These are phyloP conservation scores for Lepilemur septentrionalis DNA, from an alignment of 2,797 vertebrate genomes.

Conservation along the genomic window DNA sequence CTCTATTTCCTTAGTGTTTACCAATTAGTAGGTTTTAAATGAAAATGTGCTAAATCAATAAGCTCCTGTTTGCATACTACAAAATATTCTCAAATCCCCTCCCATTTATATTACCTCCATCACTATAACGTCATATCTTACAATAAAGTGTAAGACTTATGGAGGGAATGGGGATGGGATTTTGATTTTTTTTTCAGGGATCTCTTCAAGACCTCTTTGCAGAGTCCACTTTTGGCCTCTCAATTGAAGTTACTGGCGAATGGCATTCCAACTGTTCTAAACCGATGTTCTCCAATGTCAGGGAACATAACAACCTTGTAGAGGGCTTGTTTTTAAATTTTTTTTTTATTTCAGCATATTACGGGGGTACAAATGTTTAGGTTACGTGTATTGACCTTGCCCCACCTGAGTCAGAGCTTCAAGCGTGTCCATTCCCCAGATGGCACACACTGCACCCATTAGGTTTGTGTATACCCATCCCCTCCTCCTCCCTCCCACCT, in stretches of 20 bases:
- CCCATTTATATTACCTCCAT: not conserved
- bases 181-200: not conserved
- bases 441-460: rapidly evolving
- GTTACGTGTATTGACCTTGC: too few relatives aligned
- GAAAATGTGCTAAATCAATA: not conserved
- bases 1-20: not conserved
- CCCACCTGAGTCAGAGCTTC: too few relatives aligned
- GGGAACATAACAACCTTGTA: not conserved
- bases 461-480: too few relatives aligned
- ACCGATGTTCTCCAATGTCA: not conserved
- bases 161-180: not conserved
- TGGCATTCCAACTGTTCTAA: not conserved
- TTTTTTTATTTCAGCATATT: too few relatives aligned
- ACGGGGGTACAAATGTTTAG: too few relatives aligned
- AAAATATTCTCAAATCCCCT: not conserved
- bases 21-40: not conserved
- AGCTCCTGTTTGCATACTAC: not conserved
- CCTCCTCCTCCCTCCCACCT: too few relatives aligned
- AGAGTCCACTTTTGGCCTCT: not conserved
- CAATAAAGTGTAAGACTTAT: not conserved
- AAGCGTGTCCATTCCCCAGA: too few relatives aligned
- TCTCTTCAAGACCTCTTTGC: not conserved
- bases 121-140: not conserved
- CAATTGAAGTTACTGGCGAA: not conserved
- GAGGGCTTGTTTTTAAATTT: not conserved